Percentiles rank a stretch among this genome's conserved stretches.
phyloP scores from a whole-genome alignment of 2,113 vertebrate genomes.

The Regulus satrapa region DNA sequence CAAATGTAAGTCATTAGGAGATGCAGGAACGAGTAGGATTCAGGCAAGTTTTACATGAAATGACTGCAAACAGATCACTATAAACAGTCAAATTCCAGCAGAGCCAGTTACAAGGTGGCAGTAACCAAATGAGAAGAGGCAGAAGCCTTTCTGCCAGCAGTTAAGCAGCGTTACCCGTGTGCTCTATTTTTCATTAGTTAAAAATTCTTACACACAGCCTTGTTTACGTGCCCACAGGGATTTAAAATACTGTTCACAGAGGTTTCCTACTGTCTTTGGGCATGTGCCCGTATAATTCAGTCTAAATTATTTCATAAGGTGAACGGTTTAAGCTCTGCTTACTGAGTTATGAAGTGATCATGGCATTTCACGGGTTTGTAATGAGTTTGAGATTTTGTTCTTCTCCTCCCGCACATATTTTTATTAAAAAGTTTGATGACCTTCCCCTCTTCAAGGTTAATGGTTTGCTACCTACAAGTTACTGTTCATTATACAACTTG shows the following conservation, averaged over 20 bases:
- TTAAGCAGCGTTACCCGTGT: background rate
- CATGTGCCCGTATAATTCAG: background rate
- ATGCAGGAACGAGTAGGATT: background rate
- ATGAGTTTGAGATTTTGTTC: background rate
- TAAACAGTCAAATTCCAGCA: background rate
- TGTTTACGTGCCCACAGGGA: background rate
- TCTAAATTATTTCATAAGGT: background rate
- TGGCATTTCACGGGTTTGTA: background rate
- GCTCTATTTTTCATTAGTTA: background rate
- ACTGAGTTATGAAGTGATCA: background rate
- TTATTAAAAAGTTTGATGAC: constrained; percentile 17
- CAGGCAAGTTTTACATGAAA: background rate
- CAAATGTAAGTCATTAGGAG: background rate
- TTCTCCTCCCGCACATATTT: background rate
- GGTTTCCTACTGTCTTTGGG: background rate
- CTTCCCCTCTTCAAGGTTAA: constrained; percentile 40
- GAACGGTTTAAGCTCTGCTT: background rate
- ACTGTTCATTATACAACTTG: background rate
- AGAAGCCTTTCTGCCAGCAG: background rate
- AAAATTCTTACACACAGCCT: background rate
- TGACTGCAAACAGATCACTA: background rate
- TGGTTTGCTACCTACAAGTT: constrained; percentile 30
- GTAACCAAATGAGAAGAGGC: background rate
- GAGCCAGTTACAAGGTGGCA: background rate
- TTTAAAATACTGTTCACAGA: background rate